phyloP scores from a whole-genome alignment of 2,797 vertebrate species.

The Simalia tracyae region DNA sequence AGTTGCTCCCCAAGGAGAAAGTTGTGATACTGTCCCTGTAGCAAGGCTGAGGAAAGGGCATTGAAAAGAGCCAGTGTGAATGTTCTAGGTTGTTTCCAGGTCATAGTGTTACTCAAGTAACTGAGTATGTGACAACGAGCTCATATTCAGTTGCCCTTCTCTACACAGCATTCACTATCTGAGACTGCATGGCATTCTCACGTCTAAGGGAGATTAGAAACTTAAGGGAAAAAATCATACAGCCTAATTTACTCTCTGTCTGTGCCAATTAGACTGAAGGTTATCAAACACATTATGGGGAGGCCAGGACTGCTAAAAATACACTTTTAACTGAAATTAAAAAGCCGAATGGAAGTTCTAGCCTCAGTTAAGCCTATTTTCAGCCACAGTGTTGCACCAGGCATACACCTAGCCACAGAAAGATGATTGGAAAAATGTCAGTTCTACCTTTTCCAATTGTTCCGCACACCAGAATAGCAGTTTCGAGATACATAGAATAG shows the following conservation, averaged over 20 bases:
- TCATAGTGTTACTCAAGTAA: not conserved
- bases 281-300: not conserved
- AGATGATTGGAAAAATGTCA: not conserved
- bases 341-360: not conserved
- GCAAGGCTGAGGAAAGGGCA: not conserved
- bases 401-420: not conserved
- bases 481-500: not conserved
- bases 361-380: not conserved
- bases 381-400: not conserved
- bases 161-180: not conserved
- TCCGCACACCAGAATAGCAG: not conserved
- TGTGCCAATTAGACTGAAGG: not conserved
- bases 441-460: not conserved
- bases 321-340: not conserved
- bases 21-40: not conserved
- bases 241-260: not conserved
- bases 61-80: not conserved
- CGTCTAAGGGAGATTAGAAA: not conserved
- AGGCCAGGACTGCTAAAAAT: not conserved
- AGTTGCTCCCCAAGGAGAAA: not conserved
- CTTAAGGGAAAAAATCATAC: not conserved
- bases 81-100: not conserved
- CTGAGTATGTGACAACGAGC: not conserved
- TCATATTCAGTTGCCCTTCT: not conserved
- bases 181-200: not conserved